A percentile compares a stretch with the other conserved stretches of the same genome.
These are phyloP conservation scores for Cuniculus paca DNA, from an alignment of 2,797 vertebrate species.

Conservation along the genomic window DNA sequence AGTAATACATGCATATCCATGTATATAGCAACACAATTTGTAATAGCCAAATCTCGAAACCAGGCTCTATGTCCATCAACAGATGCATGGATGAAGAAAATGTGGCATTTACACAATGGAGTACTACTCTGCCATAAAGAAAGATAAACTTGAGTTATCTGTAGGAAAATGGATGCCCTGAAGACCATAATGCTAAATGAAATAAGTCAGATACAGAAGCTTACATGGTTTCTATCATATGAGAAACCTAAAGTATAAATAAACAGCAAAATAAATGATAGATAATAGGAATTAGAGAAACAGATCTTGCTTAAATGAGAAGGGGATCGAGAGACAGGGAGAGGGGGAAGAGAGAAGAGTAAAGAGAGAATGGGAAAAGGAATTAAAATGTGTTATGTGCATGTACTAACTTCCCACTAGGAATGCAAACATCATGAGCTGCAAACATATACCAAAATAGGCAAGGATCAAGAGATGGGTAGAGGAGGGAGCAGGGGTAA, in stretches of 20 bases:
- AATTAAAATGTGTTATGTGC: not conserved
- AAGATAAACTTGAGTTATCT: not conserved
- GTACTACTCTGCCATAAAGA: not conserved
- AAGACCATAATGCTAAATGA: not conserved
- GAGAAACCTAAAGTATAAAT: not conserved
- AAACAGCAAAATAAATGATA: not conserved
- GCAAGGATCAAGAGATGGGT: not conserved
- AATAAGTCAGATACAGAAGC: not conserved
- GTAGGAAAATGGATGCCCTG: not conserved
- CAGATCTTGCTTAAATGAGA: not conserved
- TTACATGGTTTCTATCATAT: not conserved
- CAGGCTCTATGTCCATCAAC: not conserved
- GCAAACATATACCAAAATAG: not conserved
- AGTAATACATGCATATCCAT: not conserved
- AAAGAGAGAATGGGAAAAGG: not conserved
- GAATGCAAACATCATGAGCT: not conserved
- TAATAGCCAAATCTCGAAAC: not conserved
- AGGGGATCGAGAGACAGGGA: not conserved
- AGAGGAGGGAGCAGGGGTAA: not conserved
- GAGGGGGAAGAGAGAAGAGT: not conserved
- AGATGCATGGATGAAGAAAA: not conserved
- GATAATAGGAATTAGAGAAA: not conserved
- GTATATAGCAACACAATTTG: not conserved
- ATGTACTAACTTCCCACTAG: not conserved
- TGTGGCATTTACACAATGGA: not conserved